A percentile compares a stretch with the other conserved stretches of the same genome.
Evolutionary conservation across 1,140 invertebrate genomes (phyloP).

Genomic region (Cotesia vestalis): DNA sequence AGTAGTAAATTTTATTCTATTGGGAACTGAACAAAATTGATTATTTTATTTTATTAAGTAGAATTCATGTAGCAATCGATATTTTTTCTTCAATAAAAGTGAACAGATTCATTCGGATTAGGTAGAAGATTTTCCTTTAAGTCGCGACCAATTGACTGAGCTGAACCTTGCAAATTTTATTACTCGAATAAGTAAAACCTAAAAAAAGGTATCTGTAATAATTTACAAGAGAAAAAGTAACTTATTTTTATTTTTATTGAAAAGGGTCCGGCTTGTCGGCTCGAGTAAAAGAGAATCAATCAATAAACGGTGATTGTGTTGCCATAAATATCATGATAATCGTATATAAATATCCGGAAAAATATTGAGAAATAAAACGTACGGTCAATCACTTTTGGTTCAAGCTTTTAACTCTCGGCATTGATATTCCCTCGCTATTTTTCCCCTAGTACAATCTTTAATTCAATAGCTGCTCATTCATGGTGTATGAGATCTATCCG

Average conservation of each 20-base stretch:
- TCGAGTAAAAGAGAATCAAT: not conserved
- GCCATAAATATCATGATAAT: not conserved
- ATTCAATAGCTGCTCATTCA: conserved; percentile 18
- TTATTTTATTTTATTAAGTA: not conserved
- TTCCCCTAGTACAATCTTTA: conserved; percentile 17
- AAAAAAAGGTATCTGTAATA: not conserved
- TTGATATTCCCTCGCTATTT: conserved; percentile 5
- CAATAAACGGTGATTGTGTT: not conserved
- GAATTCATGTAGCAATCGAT: conserved; percentile 6
- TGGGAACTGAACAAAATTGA: conserved; percentile 3
- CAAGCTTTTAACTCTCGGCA: conserved; percentile 7
- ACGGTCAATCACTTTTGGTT: conserved; percentile 15
- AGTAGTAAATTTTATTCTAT: conserved; percentile 1
- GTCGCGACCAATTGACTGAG: conserved; percentile 5
- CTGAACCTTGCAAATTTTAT: not conserved
- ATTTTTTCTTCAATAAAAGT: not conserved
- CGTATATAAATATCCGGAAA: not conserved
- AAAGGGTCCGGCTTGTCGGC: too few relatives aligned
- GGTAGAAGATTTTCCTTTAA: not conserved
- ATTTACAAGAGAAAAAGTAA: not conserved
- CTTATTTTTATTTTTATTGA: not conserved
- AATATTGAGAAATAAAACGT: conserved; percentile 4
- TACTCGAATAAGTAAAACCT: not conserved
- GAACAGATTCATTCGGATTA: conserved; percentile 10
- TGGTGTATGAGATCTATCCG: conserved; percentile 11